A percentile compares a stretch with the other conserved stretches of the same genome.
Conservation (phyloP, 2,113 vertebrate species). For the Catharus fuscescens region DNA sequence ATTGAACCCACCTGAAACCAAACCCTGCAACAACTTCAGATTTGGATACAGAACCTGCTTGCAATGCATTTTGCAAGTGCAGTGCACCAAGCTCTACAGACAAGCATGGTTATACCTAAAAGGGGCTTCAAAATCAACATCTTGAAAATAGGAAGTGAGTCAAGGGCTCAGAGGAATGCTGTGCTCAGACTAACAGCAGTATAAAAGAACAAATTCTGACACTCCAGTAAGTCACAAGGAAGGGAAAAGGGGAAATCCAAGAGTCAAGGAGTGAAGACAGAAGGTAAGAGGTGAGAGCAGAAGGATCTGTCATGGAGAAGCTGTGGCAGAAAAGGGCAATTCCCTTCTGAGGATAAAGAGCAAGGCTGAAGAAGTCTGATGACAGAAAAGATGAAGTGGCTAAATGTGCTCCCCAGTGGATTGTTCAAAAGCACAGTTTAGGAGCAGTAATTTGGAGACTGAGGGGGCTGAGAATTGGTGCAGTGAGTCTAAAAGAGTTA, state of each 20-base stretch:
- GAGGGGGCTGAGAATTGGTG: not conserved
- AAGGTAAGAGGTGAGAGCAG: not conserved
- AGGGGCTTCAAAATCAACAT: not conserved
- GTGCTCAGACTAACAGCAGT: not conserved
- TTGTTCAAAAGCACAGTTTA: not conserved
- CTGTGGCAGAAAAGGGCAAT: not conserved
- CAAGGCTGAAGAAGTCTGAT: not conserved
- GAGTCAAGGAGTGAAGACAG: not conserved
- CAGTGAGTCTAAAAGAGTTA: not conserved
- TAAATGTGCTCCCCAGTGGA: not conserved
- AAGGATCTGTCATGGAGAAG: not conserved
- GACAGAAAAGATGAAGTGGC: not conserved
- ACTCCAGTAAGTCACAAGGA: not conserved
- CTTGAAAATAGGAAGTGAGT: not conserved
- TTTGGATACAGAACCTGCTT: not conserved
- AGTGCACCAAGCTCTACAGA: not conserved
- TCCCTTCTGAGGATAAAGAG: not conserved
- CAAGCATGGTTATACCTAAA: not conserved
- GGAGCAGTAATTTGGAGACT: not conserved
- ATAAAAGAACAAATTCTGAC: not conserved
- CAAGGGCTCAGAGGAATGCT: not conserved
- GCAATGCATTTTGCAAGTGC: not conserved
- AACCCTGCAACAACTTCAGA: not conserved
- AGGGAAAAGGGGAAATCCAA: not conserved
- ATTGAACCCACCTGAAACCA: not conserved